Conservation (phyloP, 2,113 vertebrate genomes). For the Chionis minor region DNA sequence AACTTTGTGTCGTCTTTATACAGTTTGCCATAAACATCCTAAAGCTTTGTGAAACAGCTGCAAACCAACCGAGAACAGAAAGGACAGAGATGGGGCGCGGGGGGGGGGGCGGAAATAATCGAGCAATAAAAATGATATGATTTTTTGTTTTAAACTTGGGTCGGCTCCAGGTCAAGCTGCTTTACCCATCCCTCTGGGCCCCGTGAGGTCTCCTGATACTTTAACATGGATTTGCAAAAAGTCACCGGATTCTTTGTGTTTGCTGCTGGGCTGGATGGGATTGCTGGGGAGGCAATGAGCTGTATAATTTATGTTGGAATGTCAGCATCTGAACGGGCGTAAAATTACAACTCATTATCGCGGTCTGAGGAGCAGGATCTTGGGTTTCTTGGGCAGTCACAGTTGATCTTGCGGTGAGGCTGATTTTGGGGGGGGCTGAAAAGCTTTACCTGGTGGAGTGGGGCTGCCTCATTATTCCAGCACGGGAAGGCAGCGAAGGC, state of each 20-base stretch:
- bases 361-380: background rate
- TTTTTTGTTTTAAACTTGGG: background rate
- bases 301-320: constrained; percentile 32
- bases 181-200: background rate
- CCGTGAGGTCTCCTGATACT: background rate
- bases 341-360: background rate
- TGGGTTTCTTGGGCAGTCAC: background rate
- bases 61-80: background rate
- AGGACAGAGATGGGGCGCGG: background rate
- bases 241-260: background rate
- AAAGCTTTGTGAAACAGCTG: background rate
- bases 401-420: background rate
- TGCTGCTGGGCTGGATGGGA: background rate
- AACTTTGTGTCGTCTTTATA: background rate
- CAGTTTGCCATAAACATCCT: background rate
- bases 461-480: fast-evolving
- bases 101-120: fast-evolving
- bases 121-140: background rate
- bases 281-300: background rate
- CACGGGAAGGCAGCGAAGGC: fast-evolving
- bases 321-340: background rate
- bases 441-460: background rate
- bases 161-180: background rate
- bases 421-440: background rate
- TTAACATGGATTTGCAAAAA: background rate